A percentile compares a stretch with the other conserved stretches of the same genome.
phyloP scores from a whole-genome alignment of 2,113 vertebrate genomes.

The Psittacus erithacus region DNA sequence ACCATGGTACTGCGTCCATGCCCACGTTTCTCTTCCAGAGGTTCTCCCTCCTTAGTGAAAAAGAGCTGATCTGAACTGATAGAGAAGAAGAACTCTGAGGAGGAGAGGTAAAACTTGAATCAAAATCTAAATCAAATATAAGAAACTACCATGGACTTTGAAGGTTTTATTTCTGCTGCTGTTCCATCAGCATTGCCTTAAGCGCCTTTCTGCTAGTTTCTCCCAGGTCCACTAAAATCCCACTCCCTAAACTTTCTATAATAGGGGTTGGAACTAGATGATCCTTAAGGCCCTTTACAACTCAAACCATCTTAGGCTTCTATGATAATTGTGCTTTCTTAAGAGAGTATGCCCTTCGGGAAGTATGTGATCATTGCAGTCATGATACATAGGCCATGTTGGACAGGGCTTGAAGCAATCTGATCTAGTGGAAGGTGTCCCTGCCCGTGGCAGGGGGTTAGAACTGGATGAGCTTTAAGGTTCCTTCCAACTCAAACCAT shows the following conservation, averaged over 20 bases:
- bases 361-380: not conserved
- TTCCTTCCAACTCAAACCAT: not conserved
- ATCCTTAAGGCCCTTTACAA: not conserved
- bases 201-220: not conserved
- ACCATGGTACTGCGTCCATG: too few species aligned
- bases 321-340: not conserved
- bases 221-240: not conserved
- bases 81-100: not conserved
- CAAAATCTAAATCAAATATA: not conserved
- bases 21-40: not conserved
- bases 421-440: not conserved
- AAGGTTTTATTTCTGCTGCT: not conserved
- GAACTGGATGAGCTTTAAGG: not conserved
- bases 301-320: not conserved
- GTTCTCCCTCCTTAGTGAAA: not conserved
- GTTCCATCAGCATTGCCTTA: not conserved
- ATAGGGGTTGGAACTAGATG: not conserved
- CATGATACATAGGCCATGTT: not conserved
- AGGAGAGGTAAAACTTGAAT: not conserved
- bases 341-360: not conserved
- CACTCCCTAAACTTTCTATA: not conserved
- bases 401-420: not conserved
- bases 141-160: not conserved
- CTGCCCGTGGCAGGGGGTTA: not conserved
- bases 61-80: not conserved